phyloP scores from a whole-genome alignment of 1,140 invertebrate genomes.

The Trichonephila inaurata region DNA sequence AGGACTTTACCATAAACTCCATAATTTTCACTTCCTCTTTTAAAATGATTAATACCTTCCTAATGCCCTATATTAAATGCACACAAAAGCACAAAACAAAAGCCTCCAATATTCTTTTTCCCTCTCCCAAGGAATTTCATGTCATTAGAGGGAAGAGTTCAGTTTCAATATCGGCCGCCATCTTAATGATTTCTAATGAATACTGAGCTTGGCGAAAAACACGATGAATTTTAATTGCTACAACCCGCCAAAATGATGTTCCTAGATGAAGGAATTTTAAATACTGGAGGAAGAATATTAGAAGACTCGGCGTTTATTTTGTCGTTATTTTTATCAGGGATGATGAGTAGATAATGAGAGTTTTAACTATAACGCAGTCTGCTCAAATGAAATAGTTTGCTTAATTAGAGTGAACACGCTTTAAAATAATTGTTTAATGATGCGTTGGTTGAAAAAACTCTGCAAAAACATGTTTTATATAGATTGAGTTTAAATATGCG shows the following conservation, averaged over 20 bases:
- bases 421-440: too few relatives aligned
- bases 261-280: background rate
- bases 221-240: constrained; percentile 5
- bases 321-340: background rate
- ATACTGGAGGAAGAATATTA: background rate
- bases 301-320: background rate
- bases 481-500: too few relatives aligned
- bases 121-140: background rate
- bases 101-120: background rate
- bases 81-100: constrained; percentile 3
- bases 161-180: background rate
- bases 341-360: too few relatives aligned
- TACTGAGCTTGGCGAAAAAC: background rate
- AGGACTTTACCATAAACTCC: too few relatives aligned
- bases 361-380: too few relatives aligned
- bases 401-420: too few relatives aligned
- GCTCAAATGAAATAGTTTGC: too few relatives aligned
- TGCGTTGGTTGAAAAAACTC: too few relatives aligned
- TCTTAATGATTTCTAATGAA: constrained; percentile 1
- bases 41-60: constrained; percentile 5
- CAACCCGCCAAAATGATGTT: background rate
- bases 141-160: background rate
- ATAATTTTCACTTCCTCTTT: background rate
- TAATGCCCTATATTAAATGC: background rate
- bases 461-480: too few relatives aligned